Conservation (phyloP, 2,797 vertebrate genomes). For the Sebastes nivosus region DNA sequence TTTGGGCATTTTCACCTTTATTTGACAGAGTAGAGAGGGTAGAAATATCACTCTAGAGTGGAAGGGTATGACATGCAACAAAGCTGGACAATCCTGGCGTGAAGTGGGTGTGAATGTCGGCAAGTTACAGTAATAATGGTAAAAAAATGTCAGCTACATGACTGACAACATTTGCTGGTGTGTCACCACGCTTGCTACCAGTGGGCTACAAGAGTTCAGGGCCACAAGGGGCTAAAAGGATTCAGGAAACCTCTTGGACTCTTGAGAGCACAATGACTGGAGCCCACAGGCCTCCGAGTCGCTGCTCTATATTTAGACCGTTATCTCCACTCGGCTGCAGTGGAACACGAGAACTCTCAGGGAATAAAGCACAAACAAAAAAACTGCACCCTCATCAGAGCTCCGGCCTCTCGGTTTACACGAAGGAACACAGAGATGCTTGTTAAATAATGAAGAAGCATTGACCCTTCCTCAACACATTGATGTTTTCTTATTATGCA, state of each 20-base stretch:
- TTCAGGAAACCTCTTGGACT: constrained; percentile 15
- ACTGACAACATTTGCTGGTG: not conserved
- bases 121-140: not conserved
- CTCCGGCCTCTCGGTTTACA: constrained; percentile 62
- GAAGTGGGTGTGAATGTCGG: not conserved
- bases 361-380: constrained; percentile 62
- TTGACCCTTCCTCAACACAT: constrained; percentile 34
- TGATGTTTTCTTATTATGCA: not conserved
- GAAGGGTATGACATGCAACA: too few relatives aligned
- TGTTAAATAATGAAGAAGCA: constrained; percentile 67
- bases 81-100: not conserved
- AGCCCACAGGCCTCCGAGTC: constrained; percentile 32
- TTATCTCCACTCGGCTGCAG: constrained; percentile 66
- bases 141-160: not conserved
- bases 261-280: constrained; percentile 30
- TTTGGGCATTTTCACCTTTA: too few relatives aligned
- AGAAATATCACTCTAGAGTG: too few relatives aligned
- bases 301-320: constrained; percentile 70
- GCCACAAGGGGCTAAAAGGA: not conserved
- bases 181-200: not conserved
- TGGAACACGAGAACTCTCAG: constrained; percentile 61
- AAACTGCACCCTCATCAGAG: constrained; percentile 52
- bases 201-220: not conserved
- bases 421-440: constrained; percentile 54
- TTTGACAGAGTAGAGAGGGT: too few relatives aligned